Percentiles rank a stretch among this genome's conserved stretches.
phyloP scores from a whole-genome alignment of 1,140 invertebrate genomes.

The Drosophila ficusphila region DNA sequence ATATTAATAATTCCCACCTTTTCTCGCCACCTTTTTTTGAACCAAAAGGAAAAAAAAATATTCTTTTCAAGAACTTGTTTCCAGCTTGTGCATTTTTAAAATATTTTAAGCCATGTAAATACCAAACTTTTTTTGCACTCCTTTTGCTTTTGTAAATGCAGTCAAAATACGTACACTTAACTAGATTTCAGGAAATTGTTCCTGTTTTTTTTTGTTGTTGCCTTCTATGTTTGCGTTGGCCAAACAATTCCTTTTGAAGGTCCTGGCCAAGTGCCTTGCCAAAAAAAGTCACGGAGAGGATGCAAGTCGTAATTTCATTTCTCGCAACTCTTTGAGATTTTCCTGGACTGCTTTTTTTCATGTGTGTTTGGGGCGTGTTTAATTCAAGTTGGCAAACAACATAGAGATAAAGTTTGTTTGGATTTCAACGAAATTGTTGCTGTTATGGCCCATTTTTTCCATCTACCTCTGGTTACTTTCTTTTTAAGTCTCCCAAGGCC shows the following conservation, averaged over 20 bases:
- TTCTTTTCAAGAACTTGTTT: not conserved
- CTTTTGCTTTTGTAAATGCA: conserved; percentile 34
- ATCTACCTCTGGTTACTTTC: conserved; percentile 15
- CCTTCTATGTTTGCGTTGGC: conserved; percentile 63
- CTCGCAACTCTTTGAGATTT: conserved; percentile 52
- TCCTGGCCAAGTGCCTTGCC: conserved; percentile 42
- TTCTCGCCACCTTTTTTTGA: too few species aligned
- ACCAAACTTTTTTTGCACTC: conserved; percentile 34
- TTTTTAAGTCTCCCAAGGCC: conserved; percentile 5
- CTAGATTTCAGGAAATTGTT: conserved; percentile 42
- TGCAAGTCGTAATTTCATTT: conserved; percentile 80
- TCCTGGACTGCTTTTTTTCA: conserved; percentile 15
- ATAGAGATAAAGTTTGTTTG: conserved; percentile 80
- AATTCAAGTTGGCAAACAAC: conserved; percentile 76
- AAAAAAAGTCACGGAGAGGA: conserved; percentile 38
- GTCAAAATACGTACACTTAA: conserved; percentile 62
- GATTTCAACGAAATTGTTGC: conserved; percentile 57
- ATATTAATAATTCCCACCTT: not conserved
- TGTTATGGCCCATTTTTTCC: conserved; percentile 22
- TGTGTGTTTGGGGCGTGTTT: conserved; percentile 58
- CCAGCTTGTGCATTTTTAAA: conserved; percentile 52
- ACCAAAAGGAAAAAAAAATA: not conserved
- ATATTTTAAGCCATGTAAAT: conserved; percentile 48
- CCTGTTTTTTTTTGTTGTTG: conserved; percentile 9
- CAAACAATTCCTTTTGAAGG: conserved; percentile 65